Evolutionary conservation across 2,113 vertebrate genomes (phyloP), one percentile per base, ranked within the genome.

Genomic region (Zonotrichia leucophrys): DNA sequence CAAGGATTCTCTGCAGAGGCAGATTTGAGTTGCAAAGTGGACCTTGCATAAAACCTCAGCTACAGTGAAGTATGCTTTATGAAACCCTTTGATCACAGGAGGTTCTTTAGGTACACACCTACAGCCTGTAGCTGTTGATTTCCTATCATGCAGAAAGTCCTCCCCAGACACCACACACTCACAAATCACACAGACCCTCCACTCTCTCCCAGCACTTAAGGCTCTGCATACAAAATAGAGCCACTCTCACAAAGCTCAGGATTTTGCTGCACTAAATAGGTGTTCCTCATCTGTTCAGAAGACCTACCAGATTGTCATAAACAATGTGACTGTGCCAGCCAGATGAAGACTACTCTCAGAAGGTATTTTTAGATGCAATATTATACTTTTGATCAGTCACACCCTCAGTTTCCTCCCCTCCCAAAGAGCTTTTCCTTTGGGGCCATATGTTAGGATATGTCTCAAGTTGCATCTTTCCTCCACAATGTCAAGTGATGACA

Each of bases 221-320:
- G 10, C 25, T 47, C 56, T 59, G 7, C 30, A 11, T 22, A 14
- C 1, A 8, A 76, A 87, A 75, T 8, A n/a, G 20, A 79, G 11
- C 5, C 49, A 44, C 58, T 49, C 31, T 21, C 55, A 62, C 76
- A 91, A 89, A 56, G 25, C 18, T 44, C 50, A 35, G 20, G 19
- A 15, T 89, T 89, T 79, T 73, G 22, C 33, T 92, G 39, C 11
- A 11, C 20, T 1, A 2, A 60, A 64, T 46, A 44, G 37, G 16
- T 42, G 7, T n/a, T 79, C 41, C 52, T 93, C 83, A 42, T 84
- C 39, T 95, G 42, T 55, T 83, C 60, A 59, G 56, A 96, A 82
- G 87, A 70, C n/a, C 80, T 70, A 86, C 20, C 75, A 68, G 88
- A 69, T 46, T 86, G 92, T 85, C 68, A 88, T 39, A 72, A 94